A percentile compares a stretch with the other conserved stretches of the same genome.
These are phyloP conservation scores for Phengaris alcon DNA, from an alignment of 2,888 invertebrate genomes.

Conservation along the genomic window DNA sequence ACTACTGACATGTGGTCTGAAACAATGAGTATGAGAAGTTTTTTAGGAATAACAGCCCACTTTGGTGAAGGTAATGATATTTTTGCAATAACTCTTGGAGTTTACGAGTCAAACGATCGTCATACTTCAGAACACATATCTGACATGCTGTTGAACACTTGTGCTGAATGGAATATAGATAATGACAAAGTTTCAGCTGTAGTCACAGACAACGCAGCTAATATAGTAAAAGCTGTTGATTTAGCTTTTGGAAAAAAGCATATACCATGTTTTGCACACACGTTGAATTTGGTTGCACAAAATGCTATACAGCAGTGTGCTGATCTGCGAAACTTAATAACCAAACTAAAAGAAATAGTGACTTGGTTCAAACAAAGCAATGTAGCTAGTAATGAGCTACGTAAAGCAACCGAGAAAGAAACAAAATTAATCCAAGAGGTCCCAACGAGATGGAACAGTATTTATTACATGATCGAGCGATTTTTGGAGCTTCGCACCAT, in stretches of 20 bases:
- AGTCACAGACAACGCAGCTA: constrained; percentile 34
- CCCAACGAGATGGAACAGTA: constrained; percentile 43
- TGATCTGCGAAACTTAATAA: constrained; percentile 38
- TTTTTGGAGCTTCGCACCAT: constrained; percentile 45
- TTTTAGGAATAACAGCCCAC: constrained; percentile 45
- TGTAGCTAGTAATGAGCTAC: constrained; percentile 41
- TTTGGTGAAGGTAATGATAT: constrained; percentile 46
- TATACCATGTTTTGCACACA: constrained; percentile 51
- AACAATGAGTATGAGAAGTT: constrained; percentile 43
- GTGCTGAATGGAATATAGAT: constrained; percentile 33
- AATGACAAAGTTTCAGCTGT: constrained; percentile 42
- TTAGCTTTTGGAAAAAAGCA: constrained; percentile 45
- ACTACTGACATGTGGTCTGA: constrained; percentile 50
- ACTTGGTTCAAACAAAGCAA: constrained; percentile 43
- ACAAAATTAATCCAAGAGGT: constrained; percentile 43
- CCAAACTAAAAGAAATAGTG: constrained; percentile 42
- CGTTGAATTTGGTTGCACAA: constrained; percentile 49
- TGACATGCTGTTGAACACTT: constrained; percentile 40
- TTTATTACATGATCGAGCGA: constrained; percentile 45
- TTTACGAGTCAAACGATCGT: constrained; percentile 47
- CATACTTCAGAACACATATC: constrained; percentile 48
- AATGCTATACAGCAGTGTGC: constrained; percentile 35
- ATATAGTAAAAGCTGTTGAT: constrained; percentile 36
- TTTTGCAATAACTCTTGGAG: constrained; percentile 43
- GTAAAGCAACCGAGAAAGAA: constrained; percentile 39